These are phyloP conservation scores for Penelope pileata DNA, from an alignment of 2,113 vertebrate species.

Conservation along the genomic window DNA sequence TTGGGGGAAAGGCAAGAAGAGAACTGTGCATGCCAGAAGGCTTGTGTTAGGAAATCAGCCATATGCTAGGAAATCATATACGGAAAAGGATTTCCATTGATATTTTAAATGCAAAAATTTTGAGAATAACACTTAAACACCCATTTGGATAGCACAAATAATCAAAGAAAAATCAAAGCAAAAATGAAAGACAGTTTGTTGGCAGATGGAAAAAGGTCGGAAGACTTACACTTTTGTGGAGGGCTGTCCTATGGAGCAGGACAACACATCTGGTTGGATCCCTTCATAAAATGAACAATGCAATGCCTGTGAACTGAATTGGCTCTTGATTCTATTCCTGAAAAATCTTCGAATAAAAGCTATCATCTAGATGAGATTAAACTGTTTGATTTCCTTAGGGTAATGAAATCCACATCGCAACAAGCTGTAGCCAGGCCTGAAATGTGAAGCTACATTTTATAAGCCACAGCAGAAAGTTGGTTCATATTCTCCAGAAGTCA, in stretches of 20 bases:
- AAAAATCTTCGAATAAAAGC: not conserved
- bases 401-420: not conserved
- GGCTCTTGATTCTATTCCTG: not conserved
- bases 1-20: not conserved
- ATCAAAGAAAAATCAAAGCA: not conserved
- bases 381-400: not conserved
- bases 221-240: not conserved
- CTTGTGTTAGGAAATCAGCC: conserved; percentile 15
- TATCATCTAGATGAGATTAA: not conserved
- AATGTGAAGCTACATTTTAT: not conserved
- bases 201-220: not conserved
- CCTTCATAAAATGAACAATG: not conserved
- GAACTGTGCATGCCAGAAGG: not conserved
- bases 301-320: not conserved
- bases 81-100: not conserved
- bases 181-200: not conserved
- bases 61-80: not conserved
- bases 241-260: not conserved
- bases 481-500: not conserved
- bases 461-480: not conserved
- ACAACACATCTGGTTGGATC: conserved; percentile 17
- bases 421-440: not conserved
- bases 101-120: not conserved
- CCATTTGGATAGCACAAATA: not conserved
- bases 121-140: not conserved